Evolutionary conservation across 1,140 invertebrate species (phyloP).

Genomic region (Drosophila arizonae): DNA sequence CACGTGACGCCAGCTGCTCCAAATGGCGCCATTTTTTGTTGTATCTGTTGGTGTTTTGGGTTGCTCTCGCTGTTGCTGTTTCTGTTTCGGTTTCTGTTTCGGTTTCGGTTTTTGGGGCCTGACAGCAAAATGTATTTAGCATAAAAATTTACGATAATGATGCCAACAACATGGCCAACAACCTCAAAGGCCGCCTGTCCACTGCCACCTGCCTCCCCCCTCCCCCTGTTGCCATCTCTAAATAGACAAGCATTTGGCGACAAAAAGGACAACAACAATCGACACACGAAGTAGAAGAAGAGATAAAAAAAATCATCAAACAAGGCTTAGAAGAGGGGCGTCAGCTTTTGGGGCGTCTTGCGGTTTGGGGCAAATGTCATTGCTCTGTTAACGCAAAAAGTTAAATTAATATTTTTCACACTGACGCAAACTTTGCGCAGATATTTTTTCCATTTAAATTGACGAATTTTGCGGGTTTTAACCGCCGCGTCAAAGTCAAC

Average conservation of each 20-base stretch:
- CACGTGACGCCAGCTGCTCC: constrained; percentile 63
- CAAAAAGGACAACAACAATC: constrained; percentile 24
- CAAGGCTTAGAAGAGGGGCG: constrained; percentile 5
- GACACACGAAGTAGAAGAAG: background rate
- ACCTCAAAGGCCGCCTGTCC: constrained; percentile 54
- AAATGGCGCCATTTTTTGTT: constrained; percentile 54
- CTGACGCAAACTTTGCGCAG: constrained; percentile 41
- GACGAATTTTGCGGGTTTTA: constrained; percentile 67
- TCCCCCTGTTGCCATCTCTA: constrained; percentile 4
- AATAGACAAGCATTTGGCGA: constrained; percentile 53
- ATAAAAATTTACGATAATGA: constrained; percentile 83
- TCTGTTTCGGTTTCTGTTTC: constrained; percentile 28
- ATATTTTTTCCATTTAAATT: constrained; percentile 54
- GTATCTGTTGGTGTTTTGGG: constrained; percentile 33
- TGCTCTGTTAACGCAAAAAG: constrained; percentile 71
- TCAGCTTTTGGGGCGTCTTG: background rate
- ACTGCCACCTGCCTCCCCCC: no score
- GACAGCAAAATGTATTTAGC: constrained; percentile 81
- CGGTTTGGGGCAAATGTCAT: constrained; percentile 53
- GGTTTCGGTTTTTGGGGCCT: constrained; percentile 36
- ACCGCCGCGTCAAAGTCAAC: constrained; percentile 69
- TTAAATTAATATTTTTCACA: constrained; percentile 77
- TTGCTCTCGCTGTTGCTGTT: constrained; percentile 10
- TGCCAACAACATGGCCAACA: constrained; percentile 47
- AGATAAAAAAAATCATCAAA: constrained; percentile 31